Conservation (phyloP, 2,888 invertebrate species). For the Dicyrtoma fusca region DNA sequence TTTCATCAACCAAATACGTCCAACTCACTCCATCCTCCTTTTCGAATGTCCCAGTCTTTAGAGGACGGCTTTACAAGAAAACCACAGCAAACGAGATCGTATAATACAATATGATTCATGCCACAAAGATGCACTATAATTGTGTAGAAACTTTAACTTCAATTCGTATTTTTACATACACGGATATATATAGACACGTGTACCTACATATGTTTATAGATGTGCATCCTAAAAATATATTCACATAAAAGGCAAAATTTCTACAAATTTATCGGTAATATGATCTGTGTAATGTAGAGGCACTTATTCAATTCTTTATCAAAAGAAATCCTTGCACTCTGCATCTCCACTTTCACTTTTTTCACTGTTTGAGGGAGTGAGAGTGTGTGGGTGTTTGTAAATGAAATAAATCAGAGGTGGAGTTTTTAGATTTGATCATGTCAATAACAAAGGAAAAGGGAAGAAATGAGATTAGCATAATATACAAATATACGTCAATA, state of each 20-base stretch:
- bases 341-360: background rate
- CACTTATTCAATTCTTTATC: no score
- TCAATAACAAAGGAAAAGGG: conserved; percentile 10
- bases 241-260: no score
- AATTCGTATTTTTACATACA: no score
- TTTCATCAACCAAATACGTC: conserved; percentile 1
- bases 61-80: background rate
- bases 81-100: background rate
- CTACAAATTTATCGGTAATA: no score
- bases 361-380: background rate
- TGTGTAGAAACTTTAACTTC: no score
- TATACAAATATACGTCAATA: background rate
- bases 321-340: background rate
- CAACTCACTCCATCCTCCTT: background rate
- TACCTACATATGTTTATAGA: no score
- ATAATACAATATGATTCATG: background rate
- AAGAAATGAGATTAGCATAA: conserved; percentile 23
- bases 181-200: no score
- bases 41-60: no score
- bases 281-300: no score
- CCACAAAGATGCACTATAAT: no score
- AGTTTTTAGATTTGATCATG: conserved; percentile 12
- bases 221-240: no score
- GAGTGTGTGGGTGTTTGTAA: background rate
- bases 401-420: conserved; percentile 22